Evolutionary conservation across 1,140 invertebrate species (phyloP).

Genomic region (Procambarus virginalis): DNA sequence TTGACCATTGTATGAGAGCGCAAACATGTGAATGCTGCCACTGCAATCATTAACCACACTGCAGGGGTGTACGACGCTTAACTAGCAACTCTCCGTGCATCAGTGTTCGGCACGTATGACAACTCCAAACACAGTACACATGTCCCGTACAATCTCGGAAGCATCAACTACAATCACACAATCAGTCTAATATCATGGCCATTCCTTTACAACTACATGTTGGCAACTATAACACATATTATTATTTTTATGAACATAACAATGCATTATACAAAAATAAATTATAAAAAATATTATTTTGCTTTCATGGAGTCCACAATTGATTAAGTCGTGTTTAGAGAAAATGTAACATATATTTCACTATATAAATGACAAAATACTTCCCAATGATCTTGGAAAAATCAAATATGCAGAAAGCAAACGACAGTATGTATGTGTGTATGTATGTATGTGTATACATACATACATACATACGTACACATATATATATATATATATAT

Average conservation of each 20-base stretch:
- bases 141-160: too few relatives aligned
- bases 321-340: not conserved
- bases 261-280: constrained; percentile 6
- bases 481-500: too few relatives aligned
- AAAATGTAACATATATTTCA: constrained; percentile 5
- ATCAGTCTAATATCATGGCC: not conserved
- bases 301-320: not conserved
- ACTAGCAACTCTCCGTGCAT: too few relatives aligned
- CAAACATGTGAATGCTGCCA: too few relatives aligned
- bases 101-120: too few relatives aligned
- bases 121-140: too few relatives aligned
- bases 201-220: not conserved
- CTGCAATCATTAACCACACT: too few relatives aligned
- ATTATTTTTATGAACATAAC: not conserved
- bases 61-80: too few relatives aligned
- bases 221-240: not conserved
- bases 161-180: not conserved
- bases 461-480: too few relatives aligned
- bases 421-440: not conserved
- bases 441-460: too few relatives aligned
- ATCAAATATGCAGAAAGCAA: not conserved
- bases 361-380: constrained; percentile 1
- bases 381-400: not conserved
- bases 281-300: constrained; percentile 14
- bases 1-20: not conserved